Base-by-base conservation (phyloP, 2,888 invertebrate species). In the Griposia aprilina region DNA sequence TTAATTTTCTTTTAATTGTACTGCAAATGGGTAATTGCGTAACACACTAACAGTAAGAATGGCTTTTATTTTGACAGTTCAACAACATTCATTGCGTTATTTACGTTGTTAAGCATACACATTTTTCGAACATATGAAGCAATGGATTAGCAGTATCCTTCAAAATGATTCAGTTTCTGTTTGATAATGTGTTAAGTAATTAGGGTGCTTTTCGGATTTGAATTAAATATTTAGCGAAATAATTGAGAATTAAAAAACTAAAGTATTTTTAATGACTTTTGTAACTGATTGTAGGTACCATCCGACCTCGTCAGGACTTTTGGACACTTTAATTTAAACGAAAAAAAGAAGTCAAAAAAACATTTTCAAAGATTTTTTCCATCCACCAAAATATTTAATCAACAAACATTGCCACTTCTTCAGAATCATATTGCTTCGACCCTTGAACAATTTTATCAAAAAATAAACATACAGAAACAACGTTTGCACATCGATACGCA, bases 401-500 rank as follows among this genome's bases (percentile, higher is more conserved):
- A 48, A 45, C 26, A 74, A 77, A 74, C 67, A 30, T 15, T n/a
- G 63, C n/a, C 41, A 78, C 68, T 85, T 78, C 79, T 72, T 78
- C 83, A 83, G 77, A 80, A 80, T 68, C 67, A 67, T 45, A 55
- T 80, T 65, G 36, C 57, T 45, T 57, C 76, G 41, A 82, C 65
- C 80, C 82, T 79, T 79, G 66, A 74, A 77, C 50, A 45, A 36
- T 70, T 60, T 78, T 86, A 87, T 90, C 90, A 67, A 57, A 60
- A 11, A 52, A 71, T 81, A 86, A 89, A 87, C 72, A 85, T 82
- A 74, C 48, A 67, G 55, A 62, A 74, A 67, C 67, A 67, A 11
- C 23, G 66, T 80, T 78, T 80, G 36, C 52, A 67, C 72, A 67
- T 74, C 71, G 66, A 77, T 70, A 71, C 50, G 57, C 78, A 57